Evolutionary conservation across 2,888 invertebrate genomes (phyloP).

Genomic region (Limnephilus rhombicus): DNA sequence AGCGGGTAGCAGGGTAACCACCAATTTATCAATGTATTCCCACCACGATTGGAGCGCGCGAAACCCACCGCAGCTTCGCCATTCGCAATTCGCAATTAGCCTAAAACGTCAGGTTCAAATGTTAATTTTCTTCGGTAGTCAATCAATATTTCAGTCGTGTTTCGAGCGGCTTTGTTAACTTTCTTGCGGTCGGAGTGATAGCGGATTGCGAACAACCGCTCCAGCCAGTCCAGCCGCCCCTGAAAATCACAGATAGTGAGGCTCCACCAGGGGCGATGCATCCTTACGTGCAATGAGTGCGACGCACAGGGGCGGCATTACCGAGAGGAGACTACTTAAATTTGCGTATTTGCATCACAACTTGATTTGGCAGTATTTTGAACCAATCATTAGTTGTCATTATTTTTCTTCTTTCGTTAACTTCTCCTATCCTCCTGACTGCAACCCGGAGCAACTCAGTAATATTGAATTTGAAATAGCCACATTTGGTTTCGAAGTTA

Average conservation of each 20-base stretch:
- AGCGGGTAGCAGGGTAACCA: not conserved
- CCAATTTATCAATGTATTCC: constrained; percentile 10
- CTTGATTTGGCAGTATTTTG: not conserved
- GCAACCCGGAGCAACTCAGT: not conserved
- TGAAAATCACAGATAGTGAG: not conserved
- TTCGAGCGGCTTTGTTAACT: constrained; percentile 52
- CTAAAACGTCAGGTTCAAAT: constrained; percentile 65
- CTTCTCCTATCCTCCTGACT: not conserved
- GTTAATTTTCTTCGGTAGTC: constrained; percentile 64
- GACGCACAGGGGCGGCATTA: not conserved
- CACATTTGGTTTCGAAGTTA: not conserved
- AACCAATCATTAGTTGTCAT: not conserved
- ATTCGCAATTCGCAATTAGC: constrained; percentile 66
- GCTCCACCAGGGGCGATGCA: not conserved
- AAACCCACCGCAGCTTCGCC: constrained; percentile 52
- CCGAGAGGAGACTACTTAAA: not conserved
- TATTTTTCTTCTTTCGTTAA: not conserved
- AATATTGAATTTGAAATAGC: not conserved
- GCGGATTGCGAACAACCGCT: constrained; percentile 36
- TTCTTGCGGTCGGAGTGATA: constrained; percentile 47
- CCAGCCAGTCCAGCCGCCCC: not conserved
- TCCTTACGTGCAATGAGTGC: not conserved
- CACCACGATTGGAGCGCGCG: constrained; percentile 41
- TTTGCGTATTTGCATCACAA: not conserved
- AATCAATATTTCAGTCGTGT: constrained; percentile 66